These are phyloP conservation scores for Megaptera novaeangliae DNA, from an alignment of 2,113 vertebrate species.

Conservation along the genomic window DNA sequence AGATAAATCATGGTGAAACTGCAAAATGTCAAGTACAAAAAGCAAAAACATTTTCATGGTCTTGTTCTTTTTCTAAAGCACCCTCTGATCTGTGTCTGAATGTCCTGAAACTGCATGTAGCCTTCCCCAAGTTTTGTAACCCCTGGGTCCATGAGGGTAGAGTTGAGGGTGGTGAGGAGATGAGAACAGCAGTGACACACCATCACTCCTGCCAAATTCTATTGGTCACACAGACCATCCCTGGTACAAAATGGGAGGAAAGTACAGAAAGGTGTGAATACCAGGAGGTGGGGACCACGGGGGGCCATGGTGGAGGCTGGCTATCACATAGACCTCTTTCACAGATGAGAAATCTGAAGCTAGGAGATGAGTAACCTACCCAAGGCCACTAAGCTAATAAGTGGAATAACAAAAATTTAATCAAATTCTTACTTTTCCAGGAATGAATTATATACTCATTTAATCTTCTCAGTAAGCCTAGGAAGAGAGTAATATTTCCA, in stretches of 20 bases:
- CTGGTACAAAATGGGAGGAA: background rate
- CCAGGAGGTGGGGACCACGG: fast-evolving
- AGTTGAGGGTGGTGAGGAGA: background rate
- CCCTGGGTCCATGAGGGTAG: background rate
- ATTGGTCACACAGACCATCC: background rate
- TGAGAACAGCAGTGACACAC: background rate
- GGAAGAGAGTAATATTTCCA: background rate
- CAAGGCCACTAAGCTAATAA: background rate
- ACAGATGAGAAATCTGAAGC: background rate
- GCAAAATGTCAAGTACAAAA: background rate
- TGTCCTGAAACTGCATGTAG: background rate
- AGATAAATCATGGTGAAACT: background rate
- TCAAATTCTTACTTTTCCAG: background rate
- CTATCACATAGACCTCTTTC: background rate
- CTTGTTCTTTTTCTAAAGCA: background rate
- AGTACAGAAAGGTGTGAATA: background rate
- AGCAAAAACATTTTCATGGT: background rate
- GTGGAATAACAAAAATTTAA: background rate
- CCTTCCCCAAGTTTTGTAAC: background rate
- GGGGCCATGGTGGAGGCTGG: background rate
- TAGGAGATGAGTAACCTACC: background rate
- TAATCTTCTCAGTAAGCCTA: background rate
- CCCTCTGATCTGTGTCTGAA: background rate
- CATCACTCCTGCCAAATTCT: background rate
- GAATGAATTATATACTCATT: background rate